Evolutionary conservation across 2,797 vertebrate genomes (phyloP), one percentile per base, ranked within the genome.

Genomic region (Chiloscyllium punctatum): DNA sequence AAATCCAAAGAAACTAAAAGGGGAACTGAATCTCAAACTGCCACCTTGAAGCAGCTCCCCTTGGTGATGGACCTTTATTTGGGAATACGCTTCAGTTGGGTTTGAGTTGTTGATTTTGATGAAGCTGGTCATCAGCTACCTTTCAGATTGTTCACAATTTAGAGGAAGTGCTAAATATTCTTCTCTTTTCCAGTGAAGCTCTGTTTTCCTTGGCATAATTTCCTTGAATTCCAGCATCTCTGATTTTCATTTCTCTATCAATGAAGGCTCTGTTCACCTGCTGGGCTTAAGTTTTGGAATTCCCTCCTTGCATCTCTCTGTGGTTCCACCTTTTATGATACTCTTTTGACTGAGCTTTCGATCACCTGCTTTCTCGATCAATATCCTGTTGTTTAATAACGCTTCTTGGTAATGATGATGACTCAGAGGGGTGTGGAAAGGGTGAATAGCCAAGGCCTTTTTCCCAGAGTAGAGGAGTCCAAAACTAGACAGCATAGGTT

Each of bases 71-170:
- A 16, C 77, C 15, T 82, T 82, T 37, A 37, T n/a, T 82, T 21
- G 77, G 16, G n/a, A 5, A 16, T 37, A 16, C 0, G n/a, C 37
- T 82, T n/a, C 15, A 13, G n/a, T 82, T 82, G 16, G 37, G 0
- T 82, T 82, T 82, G n/a, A 21, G n/a, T 37, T 37, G n/a, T 16
- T 82, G 77, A 37, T 42, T 82, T 82, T 37, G 18, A 82, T 82
- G 98, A 99, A 96, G 98, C 98, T 1, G 97, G 99, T 62, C 98
- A 98, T 96, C 99, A 99, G 96, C 98, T 99, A 96, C 98, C 98
- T 96, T 99, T 99, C n/a, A 97, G 99, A 96, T 99, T 99, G 98
- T 99, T 99, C 97, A 98, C 99, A 97, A 99, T 99, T 0, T 99
- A 99, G 98, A 97, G 99, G 87, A 37, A 37, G 77, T 18, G 37